Evolutionary conservation across 1,140 invertebrate genomes (phyloP).

Genomic region (Brachionus paranguensis): DNA sequence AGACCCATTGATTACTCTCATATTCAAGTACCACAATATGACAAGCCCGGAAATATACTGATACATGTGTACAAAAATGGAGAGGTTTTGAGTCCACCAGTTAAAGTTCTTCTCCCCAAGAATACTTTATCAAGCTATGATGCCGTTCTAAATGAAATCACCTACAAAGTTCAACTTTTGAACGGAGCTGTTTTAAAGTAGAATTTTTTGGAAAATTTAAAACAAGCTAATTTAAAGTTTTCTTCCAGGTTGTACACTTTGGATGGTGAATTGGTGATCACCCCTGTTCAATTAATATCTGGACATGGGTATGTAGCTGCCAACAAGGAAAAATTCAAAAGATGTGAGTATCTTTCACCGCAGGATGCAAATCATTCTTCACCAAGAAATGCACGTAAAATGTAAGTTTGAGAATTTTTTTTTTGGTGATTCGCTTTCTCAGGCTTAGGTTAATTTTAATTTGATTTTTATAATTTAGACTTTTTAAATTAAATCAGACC

Average conservation of each 20-base stretch:
- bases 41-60: slow-evolving; percentile 8
- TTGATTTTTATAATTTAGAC: neutral
- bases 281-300: neutral
- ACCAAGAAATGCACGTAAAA: slow-evolving; percentile 21
- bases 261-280: slow-evolving; percentile 2
- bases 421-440: neutral
- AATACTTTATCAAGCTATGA: slow-evolving; percentile 17
- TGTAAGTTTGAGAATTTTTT: neutral
- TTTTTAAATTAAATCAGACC: too few relatives aligned
- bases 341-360: slow-evolving; percentile 3
- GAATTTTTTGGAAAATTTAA: neutral
- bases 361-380: slow-evolving; percentile 3
- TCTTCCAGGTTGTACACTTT: slow-evolving; percentile 24
- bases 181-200: slow-evolving; percentile 39
- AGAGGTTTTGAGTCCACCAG: slow-evolving; percentile 8
- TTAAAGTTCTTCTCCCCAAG: slow-evolving; percentile 10
- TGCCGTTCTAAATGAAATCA: slow-evolving; percentile 38
- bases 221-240: neutral
- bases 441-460: neutral
- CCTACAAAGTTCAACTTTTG: slow-evolving; percentile 5
- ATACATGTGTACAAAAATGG: slow-evolving; percentile 40
- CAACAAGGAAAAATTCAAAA: slow-evolving; percentile 33
- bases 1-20: neutral
- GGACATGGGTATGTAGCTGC: slow-evolving; percentile 28
- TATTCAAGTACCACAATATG: slow-evolving; percentile 34